These are phyloP conservation scores for Punctoribates punctum DNA, from an alignment of 2,888 invertebrate genomes.

Conservation along the genomic window DNA sequence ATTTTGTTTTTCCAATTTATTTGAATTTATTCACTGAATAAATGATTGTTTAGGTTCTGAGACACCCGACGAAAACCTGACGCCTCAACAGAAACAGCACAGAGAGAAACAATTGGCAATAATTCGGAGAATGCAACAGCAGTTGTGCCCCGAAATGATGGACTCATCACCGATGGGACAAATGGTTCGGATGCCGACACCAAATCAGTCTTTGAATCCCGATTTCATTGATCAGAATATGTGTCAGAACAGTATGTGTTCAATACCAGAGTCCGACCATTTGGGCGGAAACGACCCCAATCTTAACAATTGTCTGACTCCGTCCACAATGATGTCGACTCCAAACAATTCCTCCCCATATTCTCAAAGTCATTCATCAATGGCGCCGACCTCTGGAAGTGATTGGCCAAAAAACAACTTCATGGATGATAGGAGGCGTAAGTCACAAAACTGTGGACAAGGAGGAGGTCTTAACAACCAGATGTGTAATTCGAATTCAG, in stretches of 20 bases:
- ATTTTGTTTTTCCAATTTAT: neutral
- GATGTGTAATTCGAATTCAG: neutral
- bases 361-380: slow-evolving; percentile 43
- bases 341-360: slow-evolving; percentile 7
- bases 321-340: slow-evolving; percentile 12
- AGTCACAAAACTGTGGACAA: slow-evolving; percentile 44
- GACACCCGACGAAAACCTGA: slow-evolving; percentile 91
- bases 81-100: slow-evolving; percentile 90
- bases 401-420: slow-evolving; percentile 90
- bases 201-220: slow-evolving; percentile 21
- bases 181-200: slow-evolving; percentile 26
- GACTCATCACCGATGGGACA: slow-evolving; percentile 43
- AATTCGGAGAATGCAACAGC: slow-evolving; percentile 84
- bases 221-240: slow-evolving; percentile 22
- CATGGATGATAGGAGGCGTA: slow-evolving; percentile 67
- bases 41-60: slow-evolving; percentile 64
- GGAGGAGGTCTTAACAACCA: slow-evolving; percentile 9
- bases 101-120: slow-evolving; percentile 88
- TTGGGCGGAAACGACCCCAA: slow-evolving; percentile 10
- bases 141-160: slow-evolving; percentile 72
- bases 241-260: slow-evolving; percentile 9
- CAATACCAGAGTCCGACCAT: slow-evolving; percentile 30
- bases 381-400: slow-evolving; percentile 52
- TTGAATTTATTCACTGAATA: neutral
- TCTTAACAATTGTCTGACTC: slow-evolving; percentile 16